Evolutionary conservation across 1,140 invertebrate genomes (phyloP).

Genomic region (Euborellia annulipes): DNA sequence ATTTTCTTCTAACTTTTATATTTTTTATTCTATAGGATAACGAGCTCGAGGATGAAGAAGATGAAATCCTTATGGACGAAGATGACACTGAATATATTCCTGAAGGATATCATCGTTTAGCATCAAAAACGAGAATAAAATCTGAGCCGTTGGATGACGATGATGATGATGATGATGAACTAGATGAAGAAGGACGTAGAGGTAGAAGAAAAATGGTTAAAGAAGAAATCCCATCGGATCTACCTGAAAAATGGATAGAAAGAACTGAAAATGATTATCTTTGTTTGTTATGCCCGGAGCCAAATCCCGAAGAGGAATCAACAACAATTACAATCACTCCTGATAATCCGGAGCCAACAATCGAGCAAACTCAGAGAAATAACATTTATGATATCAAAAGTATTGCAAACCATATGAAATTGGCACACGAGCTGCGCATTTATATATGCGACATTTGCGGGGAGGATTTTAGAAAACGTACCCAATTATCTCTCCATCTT

Average conservation of each 20-base stretch:
- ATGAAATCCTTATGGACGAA: background rate
- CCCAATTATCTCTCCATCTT: slow-evolving; percentile 43
- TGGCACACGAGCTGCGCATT: slow-evolving; percentile 38
- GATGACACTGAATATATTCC: background rate
- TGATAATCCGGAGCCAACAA: too few species aligned
- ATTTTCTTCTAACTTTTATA: too few species aligned
- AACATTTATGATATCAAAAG: slow-evolving; percentile 34
- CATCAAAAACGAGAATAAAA: background rate
- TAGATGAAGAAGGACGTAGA: slow-evolving; percentile 1
- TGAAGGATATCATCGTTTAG: slow-evolving; percentile 2
- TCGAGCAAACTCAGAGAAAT: slow-evolving; percentile 10
- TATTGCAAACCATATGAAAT: slow-evolving; percentile 43
- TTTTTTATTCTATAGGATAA: too few species aligned
- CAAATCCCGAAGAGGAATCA: slow-evolving; percentile 12
- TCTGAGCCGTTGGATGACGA: slow-evolving; percentile 1
- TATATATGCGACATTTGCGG: slow-evolving; percentile 59
- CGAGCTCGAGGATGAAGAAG: too few species aligned
- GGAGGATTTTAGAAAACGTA: slow-evolving; percentile 40
- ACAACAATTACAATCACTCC: too few species aligned
- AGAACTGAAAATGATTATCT: slow-evolving; percentile 35
- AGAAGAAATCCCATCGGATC: background rate
- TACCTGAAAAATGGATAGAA: slow-evolving; percentile 5
- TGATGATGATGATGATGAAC: slow-evolving; percentile 11
- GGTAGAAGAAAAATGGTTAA: background rate
- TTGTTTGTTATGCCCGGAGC: slow-evolving; percentile 38